These are phyloP conservation scores for Decapterus maruadsi DNA, from an alignment of 2,797 vertebrate genomes.

Conservation along the genomic window DNA sequence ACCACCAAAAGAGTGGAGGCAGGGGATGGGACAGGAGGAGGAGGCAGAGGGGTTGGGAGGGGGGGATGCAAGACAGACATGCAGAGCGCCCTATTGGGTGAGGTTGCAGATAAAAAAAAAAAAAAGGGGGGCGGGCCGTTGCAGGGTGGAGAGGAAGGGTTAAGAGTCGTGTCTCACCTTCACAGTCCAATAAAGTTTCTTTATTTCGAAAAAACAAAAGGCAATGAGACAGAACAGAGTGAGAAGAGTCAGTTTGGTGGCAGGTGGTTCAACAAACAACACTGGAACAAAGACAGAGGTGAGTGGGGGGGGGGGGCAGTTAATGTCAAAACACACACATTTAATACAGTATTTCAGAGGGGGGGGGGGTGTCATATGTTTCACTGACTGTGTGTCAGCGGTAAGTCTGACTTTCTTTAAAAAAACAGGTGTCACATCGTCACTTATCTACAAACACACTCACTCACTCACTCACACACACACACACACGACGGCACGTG, in stretches of 20 bases:
- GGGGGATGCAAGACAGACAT: conserved; percentile 83
- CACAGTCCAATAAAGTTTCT: conserved; percentile 88
- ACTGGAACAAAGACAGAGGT: conserved; percentile 72
- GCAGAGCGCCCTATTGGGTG: conserved; percentile 79
- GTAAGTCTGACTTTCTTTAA: not conserved
- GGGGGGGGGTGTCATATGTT: not conserved
- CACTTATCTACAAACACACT: not conserved
- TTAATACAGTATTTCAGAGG: not conserved
- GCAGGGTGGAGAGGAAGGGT: conserved; percentile 74
- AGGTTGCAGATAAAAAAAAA: conserved; percentile 72
- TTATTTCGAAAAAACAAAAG: conserved; percentile 79
- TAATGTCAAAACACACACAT: conserved; percentile 49
- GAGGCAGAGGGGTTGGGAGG: conserved; percentile 39
- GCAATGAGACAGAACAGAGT: conserved; percentile 85
- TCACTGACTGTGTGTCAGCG: conserved; percentile 20
- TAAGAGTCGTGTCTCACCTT: conserved; percentile 82
- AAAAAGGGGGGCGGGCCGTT: conserved; percentile 67
- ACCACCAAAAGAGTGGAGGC: conserved; percentile 58
- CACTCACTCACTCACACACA: not conserved
- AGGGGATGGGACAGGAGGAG: conserved; percentile 38
- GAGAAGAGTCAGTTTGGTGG: conserved; percentile 83
- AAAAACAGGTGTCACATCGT: not conserved
- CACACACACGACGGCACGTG: conserved; percentile 13
- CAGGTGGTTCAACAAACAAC: conserved; percentile 63
- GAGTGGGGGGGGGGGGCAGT: conserved; percentile 52